These are phyloP conservation scores for Brienomyrus longianalis DNA, from an alignment of 2,113 vertebrate species.

Conservation along the genomic window DNA sequence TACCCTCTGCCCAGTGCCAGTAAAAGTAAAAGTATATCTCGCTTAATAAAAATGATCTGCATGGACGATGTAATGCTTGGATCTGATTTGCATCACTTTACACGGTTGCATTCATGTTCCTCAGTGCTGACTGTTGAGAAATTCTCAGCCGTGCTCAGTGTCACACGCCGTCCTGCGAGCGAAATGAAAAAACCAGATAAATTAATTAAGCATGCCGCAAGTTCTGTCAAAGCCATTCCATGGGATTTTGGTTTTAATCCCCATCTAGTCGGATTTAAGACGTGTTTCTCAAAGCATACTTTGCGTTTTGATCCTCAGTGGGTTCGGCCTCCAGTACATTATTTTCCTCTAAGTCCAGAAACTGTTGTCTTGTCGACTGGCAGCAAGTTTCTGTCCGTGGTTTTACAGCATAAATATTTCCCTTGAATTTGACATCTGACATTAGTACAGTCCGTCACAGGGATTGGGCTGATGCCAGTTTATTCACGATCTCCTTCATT, in stretches of 20 bases:
- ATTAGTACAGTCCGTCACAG: neutral
- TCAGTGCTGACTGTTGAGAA: slow-evolving; percentile 26
- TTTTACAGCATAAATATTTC: slow-evolving; percentile 14
- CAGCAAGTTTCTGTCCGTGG: neutral
- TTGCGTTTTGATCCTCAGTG: neutral
- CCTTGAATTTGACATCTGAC: slow-evolving; percentile 3
- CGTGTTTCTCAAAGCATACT: neutral
- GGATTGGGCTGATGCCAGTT: neutral
- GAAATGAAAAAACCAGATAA: neutral
- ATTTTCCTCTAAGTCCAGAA: neutral
- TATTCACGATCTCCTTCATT: neutral
- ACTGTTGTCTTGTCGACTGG: neutral
- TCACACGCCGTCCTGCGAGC: neutral
- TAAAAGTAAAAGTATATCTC: slow-evolving; percentile 37
- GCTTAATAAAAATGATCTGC: neutral
- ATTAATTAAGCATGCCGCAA: neutral
- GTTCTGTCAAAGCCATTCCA: neutral
- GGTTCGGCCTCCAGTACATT: neutral
- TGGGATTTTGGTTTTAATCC: neutral
- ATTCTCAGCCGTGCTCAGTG: slow-evolving; percentile 18
- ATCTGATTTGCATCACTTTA: slow-evolving; percentile 21
- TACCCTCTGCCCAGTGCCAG: slow-evolving; percentile 48
- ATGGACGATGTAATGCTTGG: slow-evolving; percentile 38
- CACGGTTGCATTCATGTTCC: slow-evolving; percentile 30
- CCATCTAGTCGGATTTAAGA: neutral